Base-by-base conservation (phyloP, 2,797 vertebrate genomes). In the Yasuhikotakia modesta region DNA sequence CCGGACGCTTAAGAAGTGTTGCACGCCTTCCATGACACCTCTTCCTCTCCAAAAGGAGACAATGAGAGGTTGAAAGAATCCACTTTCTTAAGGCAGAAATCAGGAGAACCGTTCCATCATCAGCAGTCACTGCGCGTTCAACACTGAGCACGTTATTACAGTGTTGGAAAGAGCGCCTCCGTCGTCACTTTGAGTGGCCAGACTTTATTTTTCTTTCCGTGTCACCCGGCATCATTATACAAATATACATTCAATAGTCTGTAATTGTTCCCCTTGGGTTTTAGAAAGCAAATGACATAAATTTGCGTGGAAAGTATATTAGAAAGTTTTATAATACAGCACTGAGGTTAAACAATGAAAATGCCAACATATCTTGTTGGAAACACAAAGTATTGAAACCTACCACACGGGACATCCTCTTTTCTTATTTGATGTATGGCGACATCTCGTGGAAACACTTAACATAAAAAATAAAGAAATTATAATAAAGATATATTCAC, bases 151-250 rank as follows among this genome's bases (percentile, higher is more conserved):
- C 27, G 27, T 27, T 27, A 27, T 27, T 27, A 3, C 70, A 78
- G 46, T 70, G 76, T 78, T 43, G 67, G 48, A 53, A 24, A 78
- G 76, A 63, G 76, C 76, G 57, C 75, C 75, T 50, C 75, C 75
- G 63, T 78, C 75, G 66, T 19, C 45, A 12, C 5, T 46, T 63
- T 63, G 3, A 50, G 43, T 39, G 39, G 22, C 61, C 61, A 43
- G 55, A 61, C 73, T 48, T 43, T 43, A 43, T 43, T 43, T 68
- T 22, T 24, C 64, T 35, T 43, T 53, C 10, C 43, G 48, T 46
- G 10, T 14, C 32, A 4, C 30, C 63, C 22, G 24, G 4, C 4
- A 10, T 10, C 21, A 16, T 27, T 43, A 46, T 12, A 13, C 4
- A 27, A 27, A 27, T 2, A 27, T 14, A 24, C 19, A 77, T 52